Evolutionary conservation across 2,113 vertebrate genomes (phyloP), one percentile per base, ranked within the genome.

Genomic region (Saccopteryx leptura): DNA sequence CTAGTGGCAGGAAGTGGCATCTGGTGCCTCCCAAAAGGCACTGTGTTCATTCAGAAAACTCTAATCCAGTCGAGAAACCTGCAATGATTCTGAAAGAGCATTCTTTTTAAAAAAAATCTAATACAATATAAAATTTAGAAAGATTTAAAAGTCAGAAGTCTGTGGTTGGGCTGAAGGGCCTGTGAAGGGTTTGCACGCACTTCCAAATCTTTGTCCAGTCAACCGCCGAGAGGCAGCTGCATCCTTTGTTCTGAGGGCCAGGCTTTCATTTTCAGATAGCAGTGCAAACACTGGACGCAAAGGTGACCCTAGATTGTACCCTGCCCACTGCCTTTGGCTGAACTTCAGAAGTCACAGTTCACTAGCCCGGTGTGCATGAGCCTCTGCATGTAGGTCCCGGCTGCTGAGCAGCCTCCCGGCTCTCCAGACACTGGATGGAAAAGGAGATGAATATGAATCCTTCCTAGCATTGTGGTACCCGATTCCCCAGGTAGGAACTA

Each of bases 401-500:
- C 31, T 92, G 52, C 75, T 61, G 39, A 26, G 24, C 69, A 93
- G 48, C 60, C 75, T 71, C 13, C 50, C 33, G 5, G 21, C 24
- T 54, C 9, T 66, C 54, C 56, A 82, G 65, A 88, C 69, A 79
- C 69, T 46, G 48, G 33, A 24, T 46, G 63, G 79, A 60, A 69
- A 82, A 46, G 66, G 56, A 68, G 90, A 28, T 84, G 92, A 89
- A 90, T 31, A 87, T 96, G 83, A 96, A 92, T 52, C 33, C 24
- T 94, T 52, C 63, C 31, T 86, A 26, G n/a, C 21, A 63, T 10
- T 46, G n/a, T 1, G 8, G 60, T 19, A 13, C 72, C 7, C 12
- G 46, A 0, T 39, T 87, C 11, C 68, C 48, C 60, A 83, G 78
- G 28, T 28, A 68, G 71, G 18, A 92, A 31, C 15, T 56, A 52